Conservation (phyloP, 2,113 vertebrate species). For the Capreolus pygargus region DNA sequence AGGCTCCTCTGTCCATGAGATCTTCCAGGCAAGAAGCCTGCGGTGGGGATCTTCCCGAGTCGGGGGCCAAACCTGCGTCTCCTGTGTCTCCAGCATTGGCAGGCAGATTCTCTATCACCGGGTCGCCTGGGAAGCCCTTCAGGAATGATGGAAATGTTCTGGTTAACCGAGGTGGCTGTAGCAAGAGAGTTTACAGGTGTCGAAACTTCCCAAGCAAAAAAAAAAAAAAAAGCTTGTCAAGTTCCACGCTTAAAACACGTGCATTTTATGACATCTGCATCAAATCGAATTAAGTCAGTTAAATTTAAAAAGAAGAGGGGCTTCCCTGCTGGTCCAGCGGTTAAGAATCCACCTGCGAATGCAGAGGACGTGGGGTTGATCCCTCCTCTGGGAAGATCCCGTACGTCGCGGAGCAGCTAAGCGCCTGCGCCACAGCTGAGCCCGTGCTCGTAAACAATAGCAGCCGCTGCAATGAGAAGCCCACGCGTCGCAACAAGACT, state of each 20-base stretch:
- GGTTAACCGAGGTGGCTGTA: background rate
- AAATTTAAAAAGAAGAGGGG: background rate
- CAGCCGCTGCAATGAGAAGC: background rate
- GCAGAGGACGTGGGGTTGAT: background rate
- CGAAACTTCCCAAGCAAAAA: background rate
- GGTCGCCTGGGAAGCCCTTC: background rate
- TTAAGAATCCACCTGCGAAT: background rate
- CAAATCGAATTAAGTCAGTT: background rate
- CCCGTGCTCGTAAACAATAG: fast-evolving
- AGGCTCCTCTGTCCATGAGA: background rate
- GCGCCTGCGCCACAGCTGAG: background rate
- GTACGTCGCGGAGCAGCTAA: fast-evolving
- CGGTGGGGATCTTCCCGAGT: background rate
- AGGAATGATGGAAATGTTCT: background rate
- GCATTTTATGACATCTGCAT: background rate
- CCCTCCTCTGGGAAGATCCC: background rate
- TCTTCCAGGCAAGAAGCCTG: background rate
- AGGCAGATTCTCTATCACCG: background rate
- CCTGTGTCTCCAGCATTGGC: background rate
- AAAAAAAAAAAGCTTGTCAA: background rate
- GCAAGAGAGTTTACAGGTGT: background rate
- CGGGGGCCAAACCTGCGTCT: fast-evolving
- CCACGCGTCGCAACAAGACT: background rate
- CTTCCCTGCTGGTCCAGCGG: background rate
- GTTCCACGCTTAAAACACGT: background rate